A percentile compares a stretch with the other conserved stretches of the same genome.
Evolutionary conservation across 2,797 vertebrate genomes (phyloP).

Genomic region (Sebastes steindachneri): DNA sequence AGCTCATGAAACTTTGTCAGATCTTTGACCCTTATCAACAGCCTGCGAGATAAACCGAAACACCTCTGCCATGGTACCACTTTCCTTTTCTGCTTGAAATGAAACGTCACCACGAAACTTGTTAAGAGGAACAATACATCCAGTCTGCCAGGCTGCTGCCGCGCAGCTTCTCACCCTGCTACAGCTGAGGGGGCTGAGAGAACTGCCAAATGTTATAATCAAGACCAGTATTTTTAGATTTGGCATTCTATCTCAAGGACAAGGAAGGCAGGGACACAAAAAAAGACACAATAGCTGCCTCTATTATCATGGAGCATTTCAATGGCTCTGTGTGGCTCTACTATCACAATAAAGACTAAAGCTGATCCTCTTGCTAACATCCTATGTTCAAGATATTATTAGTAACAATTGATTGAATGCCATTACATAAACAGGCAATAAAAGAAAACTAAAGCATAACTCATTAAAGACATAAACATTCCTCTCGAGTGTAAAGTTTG

Average conservation of each 20-base stretch:
- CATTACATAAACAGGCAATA: neutral
- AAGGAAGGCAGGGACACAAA: constrained; percentile 22
- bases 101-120: constrained; percentile 1
- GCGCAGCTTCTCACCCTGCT: neutral
- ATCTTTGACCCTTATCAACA: neutral
- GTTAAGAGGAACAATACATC: neutral
- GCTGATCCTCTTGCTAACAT: neutral
- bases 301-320: neutral
- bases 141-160: neutral
- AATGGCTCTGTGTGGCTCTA: neutral
- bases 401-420: neutral
- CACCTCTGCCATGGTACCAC: neutral
- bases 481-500: neutral
- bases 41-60: neutral
- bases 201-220: constrained; percentile 62
- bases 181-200: constrained; percentile 22
- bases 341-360: neutral
- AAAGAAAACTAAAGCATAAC: neutral
- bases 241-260: constrained; percentile 40
- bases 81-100: neutral
- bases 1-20: neutral
- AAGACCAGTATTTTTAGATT: constrained; percentile 69
- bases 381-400: neutral
- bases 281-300: constrained; percentile 1
- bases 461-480: neutral